phyloP scores from a whole-genome alignment of 2,888 invertebrate species.

The Melieria picta region DNA sequence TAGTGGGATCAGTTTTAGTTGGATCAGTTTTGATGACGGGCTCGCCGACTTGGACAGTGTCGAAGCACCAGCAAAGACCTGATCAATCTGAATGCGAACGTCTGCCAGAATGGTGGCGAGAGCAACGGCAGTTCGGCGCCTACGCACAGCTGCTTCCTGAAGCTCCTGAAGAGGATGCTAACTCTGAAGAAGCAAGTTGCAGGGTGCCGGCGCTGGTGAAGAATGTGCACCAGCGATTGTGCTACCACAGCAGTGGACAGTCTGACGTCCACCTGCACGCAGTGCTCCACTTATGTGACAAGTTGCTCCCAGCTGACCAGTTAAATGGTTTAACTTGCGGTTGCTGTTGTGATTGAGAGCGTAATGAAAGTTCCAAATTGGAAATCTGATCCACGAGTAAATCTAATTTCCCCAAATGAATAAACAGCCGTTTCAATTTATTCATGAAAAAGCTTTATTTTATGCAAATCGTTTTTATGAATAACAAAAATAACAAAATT shows the following conservation, averaged over 20 bases:
- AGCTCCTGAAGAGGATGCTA: conserved; percentile 41
- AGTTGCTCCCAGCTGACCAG: conserved; percentile 36
- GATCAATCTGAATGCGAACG: conserved; percentile 43
- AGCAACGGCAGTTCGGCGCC: conserved; percentile 26
- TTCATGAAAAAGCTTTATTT: conserved; percentile 14
- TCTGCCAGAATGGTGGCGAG: conserved; percentile 43
- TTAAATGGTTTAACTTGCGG: background rate
- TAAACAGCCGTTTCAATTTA: background rate
- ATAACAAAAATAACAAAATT: conserved; percentile 21
- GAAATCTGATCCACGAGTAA: too few species aligned
- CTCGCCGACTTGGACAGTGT: too few species aligned
- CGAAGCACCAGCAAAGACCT: conserved; percentile 44
- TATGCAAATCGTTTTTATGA: conserved; percentile 16
- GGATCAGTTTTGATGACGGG: too few species aligned
- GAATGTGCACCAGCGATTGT: conserved; percentile 41
- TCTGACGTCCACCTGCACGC: conserved; percentile 32
- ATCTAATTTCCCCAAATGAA: too few species aligned
- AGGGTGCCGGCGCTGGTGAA: conserved; percentile 41
- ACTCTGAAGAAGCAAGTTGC: conserved; percentile 44
- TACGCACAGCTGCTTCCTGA: conserved; percentile 39
- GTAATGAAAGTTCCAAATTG: too few species aligned
- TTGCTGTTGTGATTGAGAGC: background rate
- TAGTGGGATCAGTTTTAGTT: too few species aligned
- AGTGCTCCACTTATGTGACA: conserved; percentile 34
- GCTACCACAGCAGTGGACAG: conserved; percentile 19